Base-by-base conservation (phyloP, 2,797 vertebrate genomes). In the Tenualosa ilisha region DNA sequence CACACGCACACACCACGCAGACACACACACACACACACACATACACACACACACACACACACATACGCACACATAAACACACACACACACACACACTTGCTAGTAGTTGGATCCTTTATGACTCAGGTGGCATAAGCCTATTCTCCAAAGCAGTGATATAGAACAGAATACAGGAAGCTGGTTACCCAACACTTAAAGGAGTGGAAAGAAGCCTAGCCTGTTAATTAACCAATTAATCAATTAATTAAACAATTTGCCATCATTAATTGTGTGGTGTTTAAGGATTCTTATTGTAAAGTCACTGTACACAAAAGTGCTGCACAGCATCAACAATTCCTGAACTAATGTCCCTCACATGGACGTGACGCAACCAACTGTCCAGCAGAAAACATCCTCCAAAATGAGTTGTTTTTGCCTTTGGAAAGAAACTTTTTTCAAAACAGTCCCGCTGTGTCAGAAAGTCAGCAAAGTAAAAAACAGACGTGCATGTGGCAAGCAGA, bases 401-500 rank as follows among this genome's bases (percentile, higher is more conserved):
- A 40, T 40, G 15, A 17, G 68, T 5, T 72, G 31, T 72, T 72
- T 72, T 17, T 40, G 31, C 31, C 5, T 4, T 37, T 12, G 4
- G 7, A 49, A 49, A 68, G 65, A 31, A 68, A 68, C 6, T 79
- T 79, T 46, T 46, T 79, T 5, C 40, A 46, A n/a, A 46, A 8
- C 40, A 20, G 72, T 46, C 26, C 37, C 22, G 72, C 72, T 22
- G 15, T 79, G 72, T 79, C 40, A 79, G 17, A 75, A 75, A 79
- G 72, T 79, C 37, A 20, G 7, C 20, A 43, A 40, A 43, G 37
- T 43, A 15, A 43, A 40, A 22, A 40, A n/a, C n/a, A 63, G 59
- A 59, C 6, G 59, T 6, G 22, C 22, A 61, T 61, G 59, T 24
- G 63, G 79, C 24, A 88, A 72, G 51, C 46, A 53, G 54, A 56